Evolutionary conservation across 2,797 vertebrate species (phyloP).

Genomic region (Thaleichthys pacificus): DNA sequence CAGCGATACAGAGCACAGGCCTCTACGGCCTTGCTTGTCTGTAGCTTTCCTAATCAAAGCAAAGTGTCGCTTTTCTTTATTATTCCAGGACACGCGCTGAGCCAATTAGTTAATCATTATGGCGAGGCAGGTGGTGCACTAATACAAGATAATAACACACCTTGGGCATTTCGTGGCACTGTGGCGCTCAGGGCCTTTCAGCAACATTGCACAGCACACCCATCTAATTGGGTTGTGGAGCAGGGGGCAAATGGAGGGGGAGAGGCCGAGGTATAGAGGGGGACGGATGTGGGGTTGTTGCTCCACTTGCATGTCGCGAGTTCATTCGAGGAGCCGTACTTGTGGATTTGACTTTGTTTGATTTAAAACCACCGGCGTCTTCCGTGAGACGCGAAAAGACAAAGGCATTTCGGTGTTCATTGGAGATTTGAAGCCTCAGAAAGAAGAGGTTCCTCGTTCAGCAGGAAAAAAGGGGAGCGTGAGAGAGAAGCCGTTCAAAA

Average conservation of each 20-base stretch:
- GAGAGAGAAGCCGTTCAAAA: not conserved
- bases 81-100: constrained; percentile 73
- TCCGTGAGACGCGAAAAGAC: not conserved
- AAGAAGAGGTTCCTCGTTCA: constrained; percentile 45
- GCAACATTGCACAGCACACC: constrained; percentile 54
- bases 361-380: no score
- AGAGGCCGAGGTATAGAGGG: not conserved
- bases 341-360: no score
- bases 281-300: not conserved
- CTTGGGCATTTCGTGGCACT: constrained; percentile 72
- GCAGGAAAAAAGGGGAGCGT: constrained; percentile 3
- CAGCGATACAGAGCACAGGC: not conserved
- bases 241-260: constrained; percentile 26
- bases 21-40: constrained; percentile 34
- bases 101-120: constrained; percentile 81
- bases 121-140: constrained; percentile 77
- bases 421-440: not conserved
- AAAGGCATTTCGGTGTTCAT: not conserved
- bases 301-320: constrained; percentile 25
- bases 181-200: constrained; percentile 56
- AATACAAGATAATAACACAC: constrained; percentile 80
- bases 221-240: constrained; percentile 67
- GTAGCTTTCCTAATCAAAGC: constrained; percentile 59
- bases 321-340: not conserved
- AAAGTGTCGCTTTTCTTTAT: constrained; percentile 71